Percentiles rank a stretch among this genome's conserved stretches.
Conservation (phyloP, 1,140 invertebrate genomes). For the Drosophila guanche region DNA sequence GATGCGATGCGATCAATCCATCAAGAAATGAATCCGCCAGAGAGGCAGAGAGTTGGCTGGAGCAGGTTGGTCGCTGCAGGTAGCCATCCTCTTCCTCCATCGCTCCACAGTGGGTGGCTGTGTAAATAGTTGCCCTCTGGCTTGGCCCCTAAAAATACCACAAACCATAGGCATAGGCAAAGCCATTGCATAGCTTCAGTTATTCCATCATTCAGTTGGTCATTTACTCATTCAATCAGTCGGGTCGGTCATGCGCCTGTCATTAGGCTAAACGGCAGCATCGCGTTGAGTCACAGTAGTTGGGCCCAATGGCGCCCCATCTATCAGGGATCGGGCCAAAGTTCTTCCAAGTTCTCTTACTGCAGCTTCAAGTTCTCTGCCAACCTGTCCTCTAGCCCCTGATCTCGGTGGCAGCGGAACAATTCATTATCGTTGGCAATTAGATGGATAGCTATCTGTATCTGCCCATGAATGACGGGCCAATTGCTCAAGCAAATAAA, state of each 20-base stretch:
- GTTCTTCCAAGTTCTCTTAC: no score
- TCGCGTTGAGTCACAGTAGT: conserved; percentile 41
- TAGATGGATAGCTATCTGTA: conserved; percentile 63
- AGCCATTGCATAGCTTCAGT: conserved; percentile 19
- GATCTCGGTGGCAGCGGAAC: conserved; percentile 49
- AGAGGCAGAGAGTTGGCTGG: conserved; percentile 4
- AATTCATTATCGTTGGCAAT: conserved; percentile 67
- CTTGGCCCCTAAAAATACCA: conserved; percentile 74
- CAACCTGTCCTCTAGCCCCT: conserved; percentile 2
- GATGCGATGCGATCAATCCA: conserved; percentile 77
- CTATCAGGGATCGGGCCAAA: conserved; percentile 48
- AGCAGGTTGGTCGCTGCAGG: conserved; percentile 55
- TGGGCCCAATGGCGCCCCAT: conserved; percentile 61
- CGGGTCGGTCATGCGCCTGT: conserved; percentile 23
- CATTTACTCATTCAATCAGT: background rate
- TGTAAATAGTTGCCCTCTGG: conserved; percentile 77
- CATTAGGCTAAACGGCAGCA: conserved; percentile 69
- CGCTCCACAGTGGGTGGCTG: conserved; percentile 75
- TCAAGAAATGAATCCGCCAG: conserved; percentile 57
- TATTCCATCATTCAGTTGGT: conserved; percentile 23
- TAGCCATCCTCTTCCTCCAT: conserved; percentile 43
- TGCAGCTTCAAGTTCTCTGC: conserved; percentile 3
- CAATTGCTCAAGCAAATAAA: conserved; percentile 81
- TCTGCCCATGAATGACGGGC: conserved; percentile 64
- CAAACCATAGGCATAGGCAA: no score